Evolutionary conservation across 2,113 vertebrate species (phyloP), one percentile per base, ranked within the genome.

Genomic region (Pluvialis apricaria): DNA sequence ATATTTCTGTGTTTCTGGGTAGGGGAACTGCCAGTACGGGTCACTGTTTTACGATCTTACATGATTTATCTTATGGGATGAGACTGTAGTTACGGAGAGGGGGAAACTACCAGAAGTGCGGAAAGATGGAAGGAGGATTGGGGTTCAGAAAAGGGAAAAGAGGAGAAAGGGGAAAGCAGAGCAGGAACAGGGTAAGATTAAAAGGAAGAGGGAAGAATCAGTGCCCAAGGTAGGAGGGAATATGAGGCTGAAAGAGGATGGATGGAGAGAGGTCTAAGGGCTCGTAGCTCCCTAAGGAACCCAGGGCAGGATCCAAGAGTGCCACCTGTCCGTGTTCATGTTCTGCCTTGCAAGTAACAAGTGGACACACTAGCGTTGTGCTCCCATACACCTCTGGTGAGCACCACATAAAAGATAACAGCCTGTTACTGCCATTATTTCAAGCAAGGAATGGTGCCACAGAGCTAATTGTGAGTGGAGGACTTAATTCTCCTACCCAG

Each of bases 401-500:
- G 68, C 36, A 72, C 13, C 19, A 13, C 28, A 16, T 65, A 49
- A 58, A 76, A 77, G 54, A 51, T 8, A 83, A 24, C 79, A 85
- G 86, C 45, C 32, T 83, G 29, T 40, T 83, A 73, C 51, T 77
- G 71, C 62, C 64, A 78, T 94, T 81, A 92, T 86, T 94, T 94
- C 60, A 51, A 86, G 80, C 31, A 81, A 75, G 3, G 1, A 77
- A 83, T 77, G 65, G 55, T 92, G 83, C 60, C 64, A 86, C 55
- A 71, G 60, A 78, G 32, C 65, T 78, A 58, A 51, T 22, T 84
- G 40, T 82, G 89, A 95, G 86, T 89, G 91, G 91, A 91, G 91
- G 77, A 96, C 86, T 73, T 92, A 60, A 73, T 96, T 97, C 72
- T 95, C 55, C 86, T 81, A 90, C 94, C 80, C 94, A 82, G 86